phyloP scores from a whole-genome alignment of 2,797 vertebrate species.

The Sebastes kiyomatsui region DNA sequence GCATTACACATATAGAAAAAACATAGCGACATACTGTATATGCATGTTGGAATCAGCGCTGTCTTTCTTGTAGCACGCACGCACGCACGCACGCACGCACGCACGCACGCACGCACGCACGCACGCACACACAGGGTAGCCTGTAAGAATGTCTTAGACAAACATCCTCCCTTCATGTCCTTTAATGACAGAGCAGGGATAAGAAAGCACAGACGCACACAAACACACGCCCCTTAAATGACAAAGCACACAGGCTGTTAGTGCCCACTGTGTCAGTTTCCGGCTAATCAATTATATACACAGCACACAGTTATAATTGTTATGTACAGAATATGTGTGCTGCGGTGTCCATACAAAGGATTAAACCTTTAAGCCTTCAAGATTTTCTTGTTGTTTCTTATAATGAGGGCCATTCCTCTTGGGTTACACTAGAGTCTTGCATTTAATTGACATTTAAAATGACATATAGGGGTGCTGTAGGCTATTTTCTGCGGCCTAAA shows the following conservation, averaged over 20 bases:
- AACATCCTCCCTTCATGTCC: slow-evolving; percentile 45
- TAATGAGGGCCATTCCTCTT: slow-evolving; percentile 15
- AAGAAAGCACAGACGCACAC: slow-evolving; percentile 2
- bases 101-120: neutral
- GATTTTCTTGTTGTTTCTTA: neutral
- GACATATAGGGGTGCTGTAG: neutral
- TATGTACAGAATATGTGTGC: neutral
- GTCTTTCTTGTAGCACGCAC: neutral
- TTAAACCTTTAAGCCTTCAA: neutral
- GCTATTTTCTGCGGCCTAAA: slow-evolving; percentile 23
- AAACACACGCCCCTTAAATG: slow-evolving; percentile 17
- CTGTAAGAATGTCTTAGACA: neutral
- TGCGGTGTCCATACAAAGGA: neutral
- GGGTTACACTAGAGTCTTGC: slow-evolving; percentile 2
- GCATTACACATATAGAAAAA: neutral
- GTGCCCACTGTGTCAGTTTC: neutral
- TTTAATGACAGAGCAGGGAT: slow-evolving; percentile 50
- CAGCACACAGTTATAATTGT: neutral
- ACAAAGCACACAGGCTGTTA: slow-evolving; percentile 22
- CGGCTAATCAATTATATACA: slow-evolving; percentile 2
- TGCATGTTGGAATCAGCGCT: neutral
- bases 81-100: neutral
- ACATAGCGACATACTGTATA: neutral
- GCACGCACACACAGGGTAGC: neutral
- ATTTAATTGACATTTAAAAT: slow-evolving; percentile 62